phyloP scores from a whole-genome alignment of 2,888 invertebrate species.

The Orchestes rusci region DNA sequence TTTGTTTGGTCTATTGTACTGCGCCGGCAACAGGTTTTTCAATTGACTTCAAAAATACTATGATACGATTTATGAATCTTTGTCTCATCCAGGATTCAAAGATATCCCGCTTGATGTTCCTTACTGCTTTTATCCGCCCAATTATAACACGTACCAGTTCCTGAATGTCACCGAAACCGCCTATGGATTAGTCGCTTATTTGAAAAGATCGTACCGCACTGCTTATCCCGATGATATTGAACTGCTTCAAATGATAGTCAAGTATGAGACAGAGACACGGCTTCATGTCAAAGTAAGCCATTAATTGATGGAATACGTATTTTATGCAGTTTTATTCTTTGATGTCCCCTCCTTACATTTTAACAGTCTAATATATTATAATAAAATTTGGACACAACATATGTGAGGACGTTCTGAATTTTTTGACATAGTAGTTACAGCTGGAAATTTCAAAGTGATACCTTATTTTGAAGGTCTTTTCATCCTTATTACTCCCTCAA shows the following conservation, averaged over 20 bases:
- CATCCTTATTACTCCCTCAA: too few relatives aligned
- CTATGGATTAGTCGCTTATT: conserved; percentile 53
- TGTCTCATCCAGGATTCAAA: conserved; percentile 8
- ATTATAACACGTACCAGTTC: conserved; percentile 59
- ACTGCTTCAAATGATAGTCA: conserved; percentile 53
- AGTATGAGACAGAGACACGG: conserved; percentile 54
- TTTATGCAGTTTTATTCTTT: not conserved
- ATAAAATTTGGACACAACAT: too few relatives aligned
- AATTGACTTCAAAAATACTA: too few relatives aligned
- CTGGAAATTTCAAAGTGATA: too few relatives aligned
- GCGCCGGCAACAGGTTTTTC: too few relatives aligned
- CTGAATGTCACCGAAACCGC: conserved; percentile 54
- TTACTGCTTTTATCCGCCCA: conserved; percentile 66
- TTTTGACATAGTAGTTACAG: too few relatives aligned
- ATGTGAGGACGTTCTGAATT: too few relatives aligned
- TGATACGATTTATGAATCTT: not conserved
- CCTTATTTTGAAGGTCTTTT: too few relatives aligned
- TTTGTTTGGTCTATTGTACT: not conserved
- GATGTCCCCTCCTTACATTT: conserved; percentile 19
- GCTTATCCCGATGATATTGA: conserved; percentile 60
- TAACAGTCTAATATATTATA: too few relatives aligned
- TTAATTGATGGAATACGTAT: not conserved
- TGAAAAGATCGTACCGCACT: conserved; percentile 50
- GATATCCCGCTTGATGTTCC: conserved; percentile 48
- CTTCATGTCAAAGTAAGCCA: conserved; percentile 57